Conservation (phyloP, 2,797 vertebrate species). For the Mustela erminea region DNA sequence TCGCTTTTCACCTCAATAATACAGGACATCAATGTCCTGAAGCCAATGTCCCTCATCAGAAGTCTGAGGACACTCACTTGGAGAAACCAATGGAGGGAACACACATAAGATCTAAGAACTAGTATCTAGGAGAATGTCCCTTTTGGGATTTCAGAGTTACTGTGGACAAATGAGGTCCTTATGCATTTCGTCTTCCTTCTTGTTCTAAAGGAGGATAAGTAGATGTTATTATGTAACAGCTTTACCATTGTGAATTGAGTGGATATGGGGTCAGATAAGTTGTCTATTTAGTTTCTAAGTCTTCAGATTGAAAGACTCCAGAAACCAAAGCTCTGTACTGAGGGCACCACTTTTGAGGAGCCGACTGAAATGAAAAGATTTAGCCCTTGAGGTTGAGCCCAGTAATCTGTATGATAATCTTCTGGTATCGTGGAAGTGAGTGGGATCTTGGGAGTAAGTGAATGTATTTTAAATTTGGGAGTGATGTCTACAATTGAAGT, state of each 20-base stretch:
- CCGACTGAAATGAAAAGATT: not conserved
- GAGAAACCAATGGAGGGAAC: not conserved
- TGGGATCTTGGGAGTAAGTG: not conserved
- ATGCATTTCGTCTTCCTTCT: not conserved
- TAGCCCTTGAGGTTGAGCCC: not conserved
- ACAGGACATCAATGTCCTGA: not conserved
- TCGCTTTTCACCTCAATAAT: not conserved
- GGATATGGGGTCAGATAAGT: not conserved
- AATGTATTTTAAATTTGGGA: not conserved
- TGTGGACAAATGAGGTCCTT: not conserved
- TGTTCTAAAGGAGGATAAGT: not conserved
- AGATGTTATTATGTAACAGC: not conserved
- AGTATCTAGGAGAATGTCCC: not conserved
- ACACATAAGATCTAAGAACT: not conserved
- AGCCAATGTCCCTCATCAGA: fast-evolving
- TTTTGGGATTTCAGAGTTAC: not conserved
- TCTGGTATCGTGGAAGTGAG: not conserved
- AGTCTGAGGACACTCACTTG: not conserved
- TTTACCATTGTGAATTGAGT: not conserved
- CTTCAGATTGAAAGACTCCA: not conserved
- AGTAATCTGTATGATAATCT: not conserved
- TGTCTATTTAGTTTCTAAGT: not conserved
- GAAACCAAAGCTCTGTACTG: not conserved
- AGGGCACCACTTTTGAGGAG: not conserved
- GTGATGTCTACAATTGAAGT: not conserved